Evolutionary conservation across 2,797 vertebrate genomes (phyloP).

Genomic region (Pelobates cultripes): DNA sequence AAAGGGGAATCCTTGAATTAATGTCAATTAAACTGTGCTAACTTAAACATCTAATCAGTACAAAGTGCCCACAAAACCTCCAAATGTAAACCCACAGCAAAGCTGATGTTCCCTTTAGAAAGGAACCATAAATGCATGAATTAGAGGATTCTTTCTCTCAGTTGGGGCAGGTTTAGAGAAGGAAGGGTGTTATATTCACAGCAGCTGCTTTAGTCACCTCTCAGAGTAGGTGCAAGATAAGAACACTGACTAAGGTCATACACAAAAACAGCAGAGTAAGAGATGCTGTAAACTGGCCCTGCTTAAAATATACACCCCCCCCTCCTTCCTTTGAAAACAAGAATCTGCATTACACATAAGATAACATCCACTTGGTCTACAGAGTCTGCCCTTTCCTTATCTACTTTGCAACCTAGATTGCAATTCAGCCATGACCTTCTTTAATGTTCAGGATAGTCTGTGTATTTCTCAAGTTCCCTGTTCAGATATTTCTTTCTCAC

Average conservation of each 20-base stretch:
- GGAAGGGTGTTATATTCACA: too few relatives aligned
- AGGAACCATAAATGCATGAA: too few relatives aligned
- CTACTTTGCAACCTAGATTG: conserved; percentile 1
- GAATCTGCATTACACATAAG: neutral
- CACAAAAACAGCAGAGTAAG: neutral
- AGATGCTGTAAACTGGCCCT: neutral
- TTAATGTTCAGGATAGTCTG: neutral
- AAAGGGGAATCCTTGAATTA: too few relatives aligned
- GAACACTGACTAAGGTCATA: neutral
- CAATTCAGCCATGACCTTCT: neutral
- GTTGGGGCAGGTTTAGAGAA: too few relatives aligned
- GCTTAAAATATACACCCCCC: neutral
- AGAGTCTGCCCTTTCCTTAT: neutral
- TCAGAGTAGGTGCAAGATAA: too few relatives aligned
- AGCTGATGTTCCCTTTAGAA: too few relatives aligned
- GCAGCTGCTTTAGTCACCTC: neutral
- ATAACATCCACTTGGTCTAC: neutral
- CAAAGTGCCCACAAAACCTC: too few relatives aligned
- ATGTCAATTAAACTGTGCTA: too few relatives aligned
- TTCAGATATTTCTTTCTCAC: too few relatives aligned
- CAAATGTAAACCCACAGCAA: too few relatives aligned
- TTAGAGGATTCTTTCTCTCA: too few relatives aligned
- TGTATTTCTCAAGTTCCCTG: neutral
- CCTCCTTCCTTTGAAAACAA: neutral
- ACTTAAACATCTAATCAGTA: too few relatives aligned